Evolutionary conservation across 2,797 vertebrate species (phyloP).

Genomic region (Brachyrhaphis roseni): DNA sequence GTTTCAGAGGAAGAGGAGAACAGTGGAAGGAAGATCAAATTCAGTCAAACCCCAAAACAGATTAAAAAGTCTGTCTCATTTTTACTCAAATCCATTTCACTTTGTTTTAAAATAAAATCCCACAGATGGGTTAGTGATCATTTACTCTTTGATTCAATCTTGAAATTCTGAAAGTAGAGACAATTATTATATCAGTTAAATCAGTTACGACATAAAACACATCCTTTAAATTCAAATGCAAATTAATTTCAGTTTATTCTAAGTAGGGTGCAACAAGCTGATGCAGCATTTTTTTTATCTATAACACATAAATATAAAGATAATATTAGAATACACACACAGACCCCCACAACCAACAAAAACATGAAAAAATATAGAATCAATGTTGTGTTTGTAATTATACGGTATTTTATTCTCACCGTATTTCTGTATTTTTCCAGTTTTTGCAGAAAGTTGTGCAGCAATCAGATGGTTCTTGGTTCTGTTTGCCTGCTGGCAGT

Average conservation of each 20-base stretch:
- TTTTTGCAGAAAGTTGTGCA: neutral
- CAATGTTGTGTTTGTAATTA: neutral
- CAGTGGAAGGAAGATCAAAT: neutral
- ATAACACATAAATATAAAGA: neutral
- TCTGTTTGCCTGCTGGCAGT: neutral
- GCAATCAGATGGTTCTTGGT: neutral
- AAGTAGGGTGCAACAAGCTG: neutral
- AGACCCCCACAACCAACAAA: neutral
- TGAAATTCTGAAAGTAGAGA: neutral
- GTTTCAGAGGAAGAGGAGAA: slow-evolving; percentile 30
- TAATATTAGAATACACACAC: neutral
- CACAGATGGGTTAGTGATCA: neutral
- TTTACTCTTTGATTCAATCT: neutral
- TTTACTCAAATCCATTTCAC: neutral
- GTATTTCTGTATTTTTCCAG: neutral
- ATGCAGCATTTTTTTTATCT: neutral
- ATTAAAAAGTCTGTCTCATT: slow-evolving; percentile 3
- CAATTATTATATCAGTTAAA: too few relatives aligned
- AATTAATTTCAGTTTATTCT: neutral
- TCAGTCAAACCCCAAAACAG: neutral
- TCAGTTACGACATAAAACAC: neutral
- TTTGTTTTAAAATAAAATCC: neutral
- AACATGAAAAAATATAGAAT: neutral
- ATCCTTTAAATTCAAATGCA: neutral
- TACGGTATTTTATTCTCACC: neutral